Evolutionary conservation across 2,113 vertebrate genomes (phyloP), one percentile per base, ranked within the genome.

Genomic region (Halcyon malimbica): DNA sequence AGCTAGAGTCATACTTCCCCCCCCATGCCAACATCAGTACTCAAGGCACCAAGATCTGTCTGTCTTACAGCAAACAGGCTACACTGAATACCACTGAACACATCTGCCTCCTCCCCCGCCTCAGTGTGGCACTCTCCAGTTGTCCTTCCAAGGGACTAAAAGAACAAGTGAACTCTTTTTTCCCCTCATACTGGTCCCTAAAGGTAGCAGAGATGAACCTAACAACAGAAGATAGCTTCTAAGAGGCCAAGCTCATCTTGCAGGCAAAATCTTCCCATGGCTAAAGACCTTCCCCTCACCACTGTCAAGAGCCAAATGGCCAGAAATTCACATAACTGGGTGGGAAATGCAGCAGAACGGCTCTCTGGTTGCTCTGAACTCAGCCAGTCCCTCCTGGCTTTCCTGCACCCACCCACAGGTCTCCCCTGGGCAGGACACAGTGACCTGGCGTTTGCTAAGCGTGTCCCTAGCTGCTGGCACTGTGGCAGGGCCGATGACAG

Each of bases 271-370:
- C 71, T 46, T 39, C 51, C 53, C 17, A 4, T 4, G 16, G 42
- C 35, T 65, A 29, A 73, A 88, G 60, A 48, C 41, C 35, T 65
- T 88, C 44, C 37, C 29, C 20, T 7, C 0, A 0, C 33, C 1
- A 1, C n/a, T 2, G 2, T n/a, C 46, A 74, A 51, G 54, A 83
- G 54, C 41, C 5, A 1, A 86, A 57, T 1, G 31, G 59, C 51
- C 75, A 93, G 63, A 44, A 62, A 35, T 21, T 75, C 21, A 11
- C 4, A 13, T 2, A 21, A 80, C 23, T 0, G 0, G 9, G 28
- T 13, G 35, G 19, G 42, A 78, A 82, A 39, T 8, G 42, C 10
- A 53, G 70, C 33, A 83, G 50, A 83, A 73, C 0, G 0, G 16
- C 41, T 33, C 37, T 54, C 48, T 68, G 81, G 35, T 20, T 39